Evolutionary conservation across 37 sponge, comb jelly and placozoan species (phyloP).

Genomic region (Theonella swinhoei): DNA sequence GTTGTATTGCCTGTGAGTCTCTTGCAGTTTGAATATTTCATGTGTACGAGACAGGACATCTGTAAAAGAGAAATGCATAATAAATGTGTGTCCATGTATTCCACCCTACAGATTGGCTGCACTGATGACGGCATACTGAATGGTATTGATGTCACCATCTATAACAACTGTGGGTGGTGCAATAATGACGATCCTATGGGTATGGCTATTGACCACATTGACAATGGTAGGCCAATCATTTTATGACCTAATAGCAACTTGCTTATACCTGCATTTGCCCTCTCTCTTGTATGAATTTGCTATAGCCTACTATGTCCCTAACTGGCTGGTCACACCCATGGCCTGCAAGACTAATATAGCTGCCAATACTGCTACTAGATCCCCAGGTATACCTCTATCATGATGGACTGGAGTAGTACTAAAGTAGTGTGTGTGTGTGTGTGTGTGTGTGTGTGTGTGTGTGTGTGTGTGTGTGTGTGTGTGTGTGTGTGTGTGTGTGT

Average conservation of each 20-base stretch:
- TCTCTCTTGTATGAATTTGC: background rate
- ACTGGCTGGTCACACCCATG: slow-evolving; percentile 67
- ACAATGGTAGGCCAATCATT: slow-evolving; percentile 24
- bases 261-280: background rate
- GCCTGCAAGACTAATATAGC: slow-evolving; percentile 74
- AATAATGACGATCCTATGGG: slow-evolving; percentile 36
- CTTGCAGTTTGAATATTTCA: too few species aligned
- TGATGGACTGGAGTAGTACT: too few species aligned
- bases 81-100: too few species aligned
- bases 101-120: slow-evolving; percentile 79
- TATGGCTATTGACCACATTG: background rate
- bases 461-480: slow-evolving; percentile 34
- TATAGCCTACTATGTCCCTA: slow-evolving; percentile 66
- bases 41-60: too few species aligned
- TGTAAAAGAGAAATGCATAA: too few species aligned
- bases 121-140: slow-evolving; percentile 66
- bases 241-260: background rate
- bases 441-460: too few species aligned
- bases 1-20: too few species aligned
- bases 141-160: slow-evolving; percentile 63
- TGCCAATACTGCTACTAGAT: slow-evolving; percentile 51
- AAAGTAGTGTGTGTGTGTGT: background rate
- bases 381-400: slow-evolving; percentile 75
- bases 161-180: slow-evolving; percentile 54
- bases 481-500: slow-evolving; percentile 31